Percentiles rank a stretch among this genome's conserved stretches.
Conservation (phyloP, 2,113 vertebrate species). For the Passer domesticus region DNA sequence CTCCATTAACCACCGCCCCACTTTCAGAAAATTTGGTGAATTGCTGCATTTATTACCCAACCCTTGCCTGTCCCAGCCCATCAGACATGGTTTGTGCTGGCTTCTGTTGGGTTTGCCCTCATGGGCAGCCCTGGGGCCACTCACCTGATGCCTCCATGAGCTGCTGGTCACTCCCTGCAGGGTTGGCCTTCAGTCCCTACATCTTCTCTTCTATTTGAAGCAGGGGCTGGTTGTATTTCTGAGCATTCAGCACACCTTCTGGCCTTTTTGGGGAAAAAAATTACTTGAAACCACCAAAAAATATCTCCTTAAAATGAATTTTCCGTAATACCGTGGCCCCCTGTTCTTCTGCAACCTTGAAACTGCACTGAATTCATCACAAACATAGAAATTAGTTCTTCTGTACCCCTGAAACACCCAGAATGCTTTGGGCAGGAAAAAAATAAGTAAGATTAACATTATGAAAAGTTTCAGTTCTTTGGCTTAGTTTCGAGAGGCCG, state of each 20-base stretch:
- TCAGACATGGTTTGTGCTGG: neutral
- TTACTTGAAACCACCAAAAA: neutral
- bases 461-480: neutral
- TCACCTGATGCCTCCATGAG: neutral
- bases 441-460: neutral
- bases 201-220: neutral
- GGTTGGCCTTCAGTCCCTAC: fast-evolving
- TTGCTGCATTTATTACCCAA: neutral
- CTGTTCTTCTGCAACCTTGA: neutral
- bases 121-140: neutral
- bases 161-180: neutral
- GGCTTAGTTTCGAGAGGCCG: neutral
- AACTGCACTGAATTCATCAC: neutral
- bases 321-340: fast-evolving
- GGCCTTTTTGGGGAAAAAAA: neutral
- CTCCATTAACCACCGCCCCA: neutral
- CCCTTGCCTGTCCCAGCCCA: neutral
- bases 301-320: neutral
- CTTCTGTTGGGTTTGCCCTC: neutral
- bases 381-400: fast-evolving
- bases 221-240: neutral
- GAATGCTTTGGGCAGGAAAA: neutral
- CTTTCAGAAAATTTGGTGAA: neutral
- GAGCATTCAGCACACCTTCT: neutral
- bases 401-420: neutral